Base-by-base conservation (phyloP, 2,888 invertebrate genomes). In the Camptogramma bilineatum region DNA sequence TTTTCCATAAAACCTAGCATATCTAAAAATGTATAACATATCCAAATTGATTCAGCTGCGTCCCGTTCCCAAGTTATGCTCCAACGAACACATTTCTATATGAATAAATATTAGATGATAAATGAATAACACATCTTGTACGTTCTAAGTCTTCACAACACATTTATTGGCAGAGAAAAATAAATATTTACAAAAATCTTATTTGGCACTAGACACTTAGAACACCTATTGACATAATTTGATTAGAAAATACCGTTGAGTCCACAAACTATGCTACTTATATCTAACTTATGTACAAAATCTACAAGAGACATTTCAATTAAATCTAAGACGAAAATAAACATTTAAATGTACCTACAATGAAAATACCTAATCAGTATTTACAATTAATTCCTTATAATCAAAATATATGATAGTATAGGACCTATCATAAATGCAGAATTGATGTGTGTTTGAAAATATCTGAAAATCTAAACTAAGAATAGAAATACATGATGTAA, bases 201-300 rank as follows among this genome's bases (percentile, higher is more conserved):
- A 60, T 71, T 75, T 71, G 73, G 72, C 72, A 77, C 73, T 70
- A 65, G 55, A 66, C 59, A 66, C 63, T 68, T 68, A 71, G 48
- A 52, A 59, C 48, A 62, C 54, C 60, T 67, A 61, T 8, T 16
- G 57, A 54, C 62, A 52, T 58, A 56, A 19, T n/a, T 24, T 54
- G 31, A 56, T 31, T 42, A 52, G 16, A 59, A 58, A 65, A 21
- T 52, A 61, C 48, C 52, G 39, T 59, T 51, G 63, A 67, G 66
- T 68, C 64, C 72, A 64, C 62, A 42, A 44, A 60, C 62, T 60
- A 69, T 44, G 9, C 57, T 62, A 55, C 62, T 62, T 72, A 74
- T 28, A 9, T 0, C 54, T 66, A 68, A 53, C 57, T 55, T 79
- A 79, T 80, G 72, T 79, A 80, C 81, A 81, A 73, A 73, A 81